phyloP scores from a whole-genome alignment of 2,888 invertebrate genomes.

The Caenorhabditis afra region DNA sequence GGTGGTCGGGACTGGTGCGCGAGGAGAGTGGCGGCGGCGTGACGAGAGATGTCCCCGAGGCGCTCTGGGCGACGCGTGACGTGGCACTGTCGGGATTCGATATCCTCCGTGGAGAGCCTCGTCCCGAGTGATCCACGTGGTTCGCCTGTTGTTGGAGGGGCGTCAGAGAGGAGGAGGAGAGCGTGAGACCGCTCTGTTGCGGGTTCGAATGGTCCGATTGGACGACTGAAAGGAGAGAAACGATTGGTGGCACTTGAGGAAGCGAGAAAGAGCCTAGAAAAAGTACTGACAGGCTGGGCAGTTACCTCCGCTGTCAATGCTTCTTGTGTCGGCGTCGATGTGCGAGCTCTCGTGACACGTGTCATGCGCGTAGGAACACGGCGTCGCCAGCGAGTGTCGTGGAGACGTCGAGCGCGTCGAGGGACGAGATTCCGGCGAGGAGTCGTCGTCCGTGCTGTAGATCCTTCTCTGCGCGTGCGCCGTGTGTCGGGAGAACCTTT shows the following conservation, averaged over 20 bases:
- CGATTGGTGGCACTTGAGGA: too few species aligned
- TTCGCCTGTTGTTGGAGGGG: conserved; percentile 46
- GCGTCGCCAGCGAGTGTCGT: conserved; percentile 71
- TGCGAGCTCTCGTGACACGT: conserved; percentile 32
- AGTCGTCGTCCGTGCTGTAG: conserved; percentile 66
- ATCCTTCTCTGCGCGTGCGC: neutral
- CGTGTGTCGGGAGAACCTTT: conserved; percentile 61
- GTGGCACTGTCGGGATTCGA: conserved; percentile 50
- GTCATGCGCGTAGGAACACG: conserved; percentile 71
- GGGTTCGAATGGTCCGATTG: conserved; percentile 79
- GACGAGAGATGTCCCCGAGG: conserved; percentile 61
- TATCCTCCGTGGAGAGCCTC: conserved; percentile 35
- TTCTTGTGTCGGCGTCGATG: conserved; percentile 60
- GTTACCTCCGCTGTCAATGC: conserved; percentile 73
- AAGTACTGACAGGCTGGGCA: conserved; percentile 53
- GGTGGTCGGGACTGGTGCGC: conserved; percentile 41
- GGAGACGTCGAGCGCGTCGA: conserved; percentile 71
- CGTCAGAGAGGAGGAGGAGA: conserved; percentile 65
- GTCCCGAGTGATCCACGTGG: conserved; percentile 16
- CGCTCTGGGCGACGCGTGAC: conserved; percentile 53
- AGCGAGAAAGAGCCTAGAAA: too few species aligned
- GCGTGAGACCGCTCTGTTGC: conserved; percentile 58
- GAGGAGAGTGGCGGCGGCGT: conserved; percentile 63
- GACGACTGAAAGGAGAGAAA: conserved; percentile 73
- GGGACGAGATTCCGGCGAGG: conserved; percentile 75